Evolutionary conservation across 2,797 vertebrate genomes (phyloP).

Genomic region (Hoplostethus atlanticus): DNA sequence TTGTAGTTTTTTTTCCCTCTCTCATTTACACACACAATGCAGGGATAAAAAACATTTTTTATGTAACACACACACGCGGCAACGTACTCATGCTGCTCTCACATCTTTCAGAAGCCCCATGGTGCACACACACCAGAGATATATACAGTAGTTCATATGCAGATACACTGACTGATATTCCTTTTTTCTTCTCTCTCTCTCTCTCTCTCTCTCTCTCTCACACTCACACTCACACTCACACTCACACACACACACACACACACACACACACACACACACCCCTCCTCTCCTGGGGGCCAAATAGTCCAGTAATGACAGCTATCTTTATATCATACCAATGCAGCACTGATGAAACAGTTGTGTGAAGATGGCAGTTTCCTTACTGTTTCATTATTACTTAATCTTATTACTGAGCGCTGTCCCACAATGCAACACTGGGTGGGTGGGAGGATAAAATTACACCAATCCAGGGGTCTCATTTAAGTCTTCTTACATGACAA

Average conservation of each 20-base stretch:
- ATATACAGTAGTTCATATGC: slow-evolving; percentile 15
- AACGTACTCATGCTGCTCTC: slow-evolving; percentile 6
- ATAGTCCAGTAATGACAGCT: slow-evolving; percentile 39
- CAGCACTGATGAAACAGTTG: slow-evolving; percentile 31
- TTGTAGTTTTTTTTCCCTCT: too few species aligned
- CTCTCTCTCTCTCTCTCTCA: neutral
- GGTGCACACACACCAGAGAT: slow-evolving; percentile 20
- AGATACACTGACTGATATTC: slow-evolving; percentile 31
- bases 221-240: slow-evolving; percentile 10
- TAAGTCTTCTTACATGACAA: slow-evolving; percentile 8
- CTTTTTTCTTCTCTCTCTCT: neutral
- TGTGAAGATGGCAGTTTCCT: slow-evolving; percentile 1
- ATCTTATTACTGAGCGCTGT: slow-evolving; percentile 6
- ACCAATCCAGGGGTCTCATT: slow-evolving; percentile 19
- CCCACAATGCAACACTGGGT: slow-evolving; percentile 22
- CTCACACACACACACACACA: slow-evolving; percentile 17
- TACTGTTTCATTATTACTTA: slow-evolving; percentile 24
- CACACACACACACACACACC: slow-evolving; percentile 14
- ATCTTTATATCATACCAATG: slow-evolving; percentile 19
- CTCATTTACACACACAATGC: slow-evolving; percentile 11
- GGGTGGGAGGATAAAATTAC: slow-evolving; percentile 27
- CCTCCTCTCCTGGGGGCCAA: slow-evolving; percentile 21
- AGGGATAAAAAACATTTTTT: neutral
- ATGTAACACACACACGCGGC: neutral
- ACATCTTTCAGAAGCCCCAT: slow-evolving; percentile 14